Evolutionary conservation across 2,888 invertebrate genomes (phyloP).

Genomic region (Diaperis boleti): DNA sequence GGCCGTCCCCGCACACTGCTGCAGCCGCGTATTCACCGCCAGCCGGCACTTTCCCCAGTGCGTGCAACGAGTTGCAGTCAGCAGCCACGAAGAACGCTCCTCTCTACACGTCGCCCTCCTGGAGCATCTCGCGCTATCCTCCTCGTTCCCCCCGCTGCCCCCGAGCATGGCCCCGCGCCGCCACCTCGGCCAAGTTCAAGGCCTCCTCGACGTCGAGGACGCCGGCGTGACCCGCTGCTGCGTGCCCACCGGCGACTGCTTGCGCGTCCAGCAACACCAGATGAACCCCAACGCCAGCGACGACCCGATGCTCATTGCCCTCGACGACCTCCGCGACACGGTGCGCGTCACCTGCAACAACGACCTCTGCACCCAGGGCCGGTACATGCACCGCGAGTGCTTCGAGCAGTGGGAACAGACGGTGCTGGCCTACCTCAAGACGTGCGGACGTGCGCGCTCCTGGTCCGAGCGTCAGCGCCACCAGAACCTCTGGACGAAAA

Average conservation of each 20-base stretch:
- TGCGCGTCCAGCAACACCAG: slow-evolving; percentile 71
- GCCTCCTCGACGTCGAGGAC: slow-evolving; percentile 61
- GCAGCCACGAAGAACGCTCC: slow-evolving; percentile 69
- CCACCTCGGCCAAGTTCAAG: slow-evolving; percentile 67
- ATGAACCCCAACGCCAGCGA: slow-evolving; percentile 53
- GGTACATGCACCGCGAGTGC: slow-evolving; percentile 96
- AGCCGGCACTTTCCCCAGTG: slow-evolving; percentile 67
- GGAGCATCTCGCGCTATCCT: slow-evolving; percentile 25
- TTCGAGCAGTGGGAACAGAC: slow-evolving; percentile 95
- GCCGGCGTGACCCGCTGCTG: slow-evolving; percentile 77
- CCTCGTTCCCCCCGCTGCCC: slow-evolving; percentile 15
- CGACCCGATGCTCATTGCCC: slow-evolving; percentile 70
- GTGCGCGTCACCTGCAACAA: slow-evolving; percentile 95
- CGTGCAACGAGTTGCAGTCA: slow-evolving; percentile 73
- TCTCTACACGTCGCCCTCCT: slow-evolving; percentile 58
- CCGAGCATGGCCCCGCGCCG: slow-evolving; percentile 69
- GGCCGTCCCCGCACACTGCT: slow-evolving; percentile 65
- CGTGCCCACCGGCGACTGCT: slow-evolving; percentile 85
- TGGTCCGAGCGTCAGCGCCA: slow-evolving; percentile 96
- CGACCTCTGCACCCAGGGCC: slow-evolving; percentile 88
- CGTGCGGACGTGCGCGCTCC: slow-evolving; percentile 90
- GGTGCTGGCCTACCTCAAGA: slow-evolving; percentile 88
- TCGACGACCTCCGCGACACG: slow-evolving; percentile 82
- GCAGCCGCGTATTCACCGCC: no score
- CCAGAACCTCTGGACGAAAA: slow-evolving; percentile 98